A percentile compares a stretch with the other conserved stretches of the same genome.
Conservation (phyloP, 2,888 invertebrate genomes). For the Hypomecis atomaria region DNA sequence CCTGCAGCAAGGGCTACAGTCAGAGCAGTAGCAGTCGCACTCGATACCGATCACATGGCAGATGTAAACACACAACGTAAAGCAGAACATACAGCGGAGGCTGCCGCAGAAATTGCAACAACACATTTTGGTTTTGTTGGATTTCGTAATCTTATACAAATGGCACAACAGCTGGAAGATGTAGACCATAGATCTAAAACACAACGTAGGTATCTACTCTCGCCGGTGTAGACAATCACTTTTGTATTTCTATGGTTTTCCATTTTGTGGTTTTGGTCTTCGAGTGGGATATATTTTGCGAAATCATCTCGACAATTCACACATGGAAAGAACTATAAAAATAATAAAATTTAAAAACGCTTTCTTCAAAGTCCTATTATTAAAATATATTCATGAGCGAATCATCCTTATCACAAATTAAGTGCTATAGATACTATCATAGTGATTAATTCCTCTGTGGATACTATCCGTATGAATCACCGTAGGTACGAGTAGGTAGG, state of each 20-base stretch:
- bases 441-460: too few relatives aligned
- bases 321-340: background rate
- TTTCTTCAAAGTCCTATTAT: too few relatives aligned
- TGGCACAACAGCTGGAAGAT: too few relatives aligned
- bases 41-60: constrained; percentile 52
- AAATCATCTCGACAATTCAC: background rate
- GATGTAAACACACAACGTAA: constrained; percentile 47
- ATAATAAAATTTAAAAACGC: background rate
- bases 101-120: constrained; percentile 61
- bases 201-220: too few relatives aligned
- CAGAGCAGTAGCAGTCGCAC: constrained; percentile 44
- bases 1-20: constrained; percentile 41
- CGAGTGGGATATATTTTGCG: background rate
- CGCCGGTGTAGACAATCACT: too few relatives aligned
- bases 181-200: too few relatives aligned
- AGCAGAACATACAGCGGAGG: constrained; percentile 53
- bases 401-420: too few relatives aligned
- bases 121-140: constrained; percentile 46
- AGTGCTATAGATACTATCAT: too few relatives aligned
- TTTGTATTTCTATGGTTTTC: too few relatives aligned
- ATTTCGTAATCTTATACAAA: background rate
- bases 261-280: background rate
- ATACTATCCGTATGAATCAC: too few relatives aligned
- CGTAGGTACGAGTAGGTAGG: too few relatives aligned
- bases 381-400: too few relatives aligned